These are phyloP conservation scores for Drosophila serrata DNA, from an alignment of 1,140 invertebrate genomes.

Conservation along the genomic window DNA sequence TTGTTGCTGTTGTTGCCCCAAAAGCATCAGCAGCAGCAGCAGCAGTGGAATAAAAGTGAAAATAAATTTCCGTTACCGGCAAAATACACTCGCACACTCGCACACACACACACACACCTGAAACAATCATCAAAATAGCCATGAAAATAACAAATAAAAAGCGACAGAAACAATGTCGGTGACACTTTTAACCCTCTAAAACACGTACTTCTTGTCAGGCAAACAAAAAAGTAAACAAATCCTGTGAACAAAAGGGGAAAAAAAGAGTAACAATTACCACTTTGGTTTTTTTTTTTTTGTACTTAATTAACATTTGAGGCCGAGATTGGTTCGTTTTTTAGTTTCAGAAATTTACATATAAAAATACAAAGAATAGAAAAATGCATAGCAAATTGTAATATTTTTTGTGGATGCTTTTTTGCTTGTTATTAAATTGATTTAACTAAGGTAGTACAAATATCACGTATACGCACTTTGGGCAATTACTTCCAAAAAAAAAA, in stretches of 20 bases:
- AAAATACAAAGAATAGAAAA: no score
- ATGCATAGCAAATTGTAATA: not conserved
- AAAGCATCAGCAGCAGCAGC: slow-evolving; percentile 15
- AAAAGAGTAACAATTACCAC: not conserved
- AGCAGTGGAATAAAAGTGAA: slow-evolving; percentile 59
- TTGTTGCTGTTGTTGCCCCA: slow-evolving; percentile 33
- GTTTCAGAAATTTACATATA: not conserved
- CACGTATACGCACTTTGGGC: not conserved
- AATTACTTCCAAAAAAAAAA: no score
- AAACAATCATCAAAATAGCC: slow-evolving; percentile 9
- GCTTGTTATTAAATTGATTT: not conserved
- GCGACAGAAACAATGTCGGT: not conserved
- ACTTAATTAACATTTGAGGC: not conserved
- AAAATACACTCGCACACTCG: slow-evolving; percentile 29
- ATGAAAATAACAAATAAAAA: slow-evolving; percentile 3
- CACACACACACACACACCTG: not conserved
- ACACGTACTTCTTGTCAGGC: slow-evolving; percentile 6
- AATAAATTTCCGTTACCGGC: slow-evolving; percentile 69
- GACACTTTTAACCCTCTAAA: slow-evolving; percentile 14
- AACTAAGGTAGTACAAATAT: not conserved
- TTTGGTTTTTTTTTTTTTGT: not conserved
- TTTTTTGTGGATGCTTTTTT: not conserved
- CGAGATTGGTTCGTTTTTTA: not conserved
- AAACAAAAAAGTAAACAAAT: slow-evolving; percentile 17
- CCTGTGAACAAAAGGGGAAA: not conserved